Evolutionary conservation across 2,888 invertebrate genomes (phyloP).

Genomic region (Sphaeridia pumilis): DNA sequence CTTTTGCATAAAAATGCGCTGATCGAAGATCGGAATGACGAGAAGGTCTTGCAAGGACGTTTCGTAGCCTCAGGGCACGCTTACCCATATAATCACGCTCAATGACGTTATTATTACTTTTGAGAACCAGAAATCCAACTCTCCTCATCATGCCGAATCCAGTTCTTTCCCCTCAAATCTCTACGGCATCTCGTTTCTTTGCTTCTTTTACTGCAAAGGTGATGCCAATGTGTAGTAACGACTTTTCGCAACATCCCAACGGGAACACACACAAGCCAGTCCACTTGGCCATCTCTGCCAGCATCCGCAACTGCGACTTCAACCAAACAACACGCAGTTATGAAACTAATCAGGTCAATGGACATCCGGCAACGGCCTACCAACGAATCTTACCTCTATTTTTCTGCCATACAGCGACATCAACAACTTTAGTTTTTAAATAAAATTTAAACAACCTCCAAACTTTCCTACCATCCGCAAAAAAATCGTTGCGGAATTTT

Average conservation of each 20-base stretch:
- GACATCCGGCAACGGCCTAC: conserved; percentile 5
- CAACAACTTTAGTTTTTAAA: too few relatives aligned
- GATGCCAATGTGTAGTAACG: too few relatives aligned
- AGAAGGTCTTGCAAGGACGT: neutral
- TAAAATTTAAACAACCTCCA: too few relatives aligned
- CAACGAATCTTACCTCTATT: too few relatives aligned
- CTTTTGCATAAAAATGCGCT: too few relatives aligned
- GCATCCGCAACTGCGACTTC: neutral
- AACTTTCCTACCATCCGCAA: too few relatives aligned
- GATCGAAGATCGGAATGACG: too few relatives aligned
- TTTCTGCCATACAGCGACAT: too few relatives aligned
- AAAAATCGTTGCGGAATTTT: too few relatives aligned
- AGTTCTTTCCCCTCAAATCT: neutral
- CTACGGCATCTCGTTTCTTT: neutral
- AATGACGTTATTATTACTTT: conserved; percentile 2
- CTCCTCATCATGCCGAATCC: neutral
- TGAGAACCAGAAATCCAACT: neutral
- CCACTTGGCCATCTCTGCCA: too few relatives aligned
- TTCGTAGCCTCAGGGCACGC: neutral
- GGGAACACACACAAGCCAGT: neutral
- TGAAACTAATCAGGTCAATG: conserved; percentile 2
- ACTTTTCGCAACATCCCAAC: too few relatives aligned
- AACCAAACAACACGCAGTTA: neutral
- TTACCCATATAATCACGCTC: too few relatives aligned
- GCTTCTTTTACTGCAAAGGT: neutral